Percentiles rank a stretch among this genome's conserved stretches.
phyloP scores from a whole-genome alignment of 2,113 vertebrate genomes.

The Cygnus atratus region DNA sequence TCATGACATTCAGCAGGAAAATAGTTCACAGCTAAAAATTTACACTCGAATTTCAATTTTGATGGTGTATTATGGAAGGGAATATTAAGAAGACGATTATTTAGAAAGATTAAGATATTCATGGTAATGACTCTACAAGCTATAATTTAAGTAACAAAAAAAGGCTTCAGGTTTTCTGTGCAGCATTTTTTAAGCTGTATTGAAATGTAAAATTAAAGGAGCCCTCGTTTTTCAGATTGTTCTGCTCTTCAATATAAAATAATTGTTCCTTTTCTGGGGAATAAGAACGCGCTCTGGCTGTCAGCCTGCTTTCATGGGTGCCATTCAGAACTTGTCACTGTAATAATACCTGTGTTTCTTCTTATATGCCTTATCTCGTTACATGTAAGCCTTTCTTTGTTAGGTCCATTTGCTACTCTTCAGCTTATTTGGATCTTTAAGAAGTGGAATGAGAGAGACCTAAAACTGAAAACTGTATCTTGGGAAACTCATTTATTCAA shows the following conservation, averaged over 20 bases:
- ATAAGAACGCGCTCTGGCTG: background rate
- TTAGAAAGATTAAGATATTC: conserved; percentile 46
- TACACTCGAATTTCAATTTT: conserved; percentile 18
- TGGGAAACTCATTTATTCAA: background rate
- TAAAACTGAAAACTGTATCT: background rate
- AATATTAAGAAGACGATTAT: conserved; percentile 34
- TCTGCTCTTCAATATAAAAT: background rate
- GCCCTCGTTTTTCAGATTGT: background rate
- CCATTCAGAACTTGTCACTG: background rate
- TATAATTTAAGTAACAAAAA: conserved; percentile 45
- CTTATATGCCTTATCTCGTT: background rate
- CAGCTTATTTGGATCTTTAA: background rate
- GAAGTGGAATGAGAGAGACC: background rate
- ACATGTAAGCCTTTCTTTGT: background rate
- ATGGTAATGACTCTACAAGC: background rate
- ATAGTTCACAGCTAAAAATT: background rate
- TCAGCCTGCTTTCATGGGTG: background rate
- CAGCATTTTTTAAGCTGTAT: background rate
- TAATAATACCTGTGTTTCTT: background rate
- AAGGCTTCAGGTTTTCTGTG: background rate
- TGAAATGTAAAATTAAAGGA: conserved; percentile 43
- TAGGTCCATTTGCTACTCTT: background rate
- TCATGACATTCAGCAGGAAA: background rate
- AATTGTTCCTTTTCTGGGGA: background rate
- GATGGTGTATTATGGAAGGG: background rate